A percentile compares a stretch with the other conserved stretches of the same genome.
These are phyloP conservation scores for Alcedo quadribrachys DNA, from an alignment of 2,797 vertebrate genomes.

Conservation along the genomic window DNA sequence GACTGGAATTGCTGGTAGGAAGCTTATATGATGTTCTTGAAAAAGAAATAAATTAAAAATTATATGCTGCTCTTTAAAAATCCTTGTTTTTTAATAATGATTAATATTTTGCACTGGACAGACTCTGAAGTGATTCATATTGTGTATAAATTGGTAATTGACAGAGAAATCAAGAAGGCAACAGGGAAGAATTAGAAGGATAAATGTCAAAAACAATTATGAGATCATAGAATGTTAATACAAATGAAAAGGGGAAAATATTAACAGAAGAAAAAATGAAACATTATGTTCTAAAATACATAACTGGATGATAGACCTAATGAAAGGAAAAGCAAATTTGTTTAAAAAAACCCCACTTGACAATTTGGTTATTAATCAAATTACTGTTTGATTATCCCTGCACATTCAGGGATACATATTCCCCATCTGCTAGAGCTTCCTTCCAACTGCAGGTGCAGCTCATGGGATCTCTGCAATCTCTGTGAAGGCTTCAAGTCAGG, in stretches of 20 bases:
- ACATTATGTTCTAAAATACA: conserved; percentile 22
- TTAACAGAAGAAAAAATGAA: conserved; percentile 6
- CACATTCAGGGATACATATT: background rate
- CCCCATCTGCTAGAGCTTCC: background rate
- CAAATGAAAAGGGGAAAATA: conserved; percentile 14
- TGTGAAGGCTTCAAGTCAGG: rapidly evolving
- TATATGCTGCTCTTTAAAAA: background rate
- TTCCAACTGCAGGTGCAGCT: background rate
- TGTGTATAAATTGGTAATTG: conserved; percentile 13
- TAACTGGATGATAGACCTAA: conserved; percentile 4
- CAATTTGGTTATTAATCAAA: background rate
- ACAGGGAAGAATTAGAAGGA: conserved; percentile 20
- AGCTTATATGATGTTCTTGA: background rate
- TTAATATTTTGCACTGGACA: conserved; percentile 1
- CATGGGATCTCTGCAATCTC: rapidly evolving
- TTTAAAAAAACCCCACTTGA: background rate
- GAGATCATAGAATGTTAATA: background rate
- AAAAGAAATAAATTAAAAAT: background rate
- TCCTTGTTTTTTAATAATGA: background rate
- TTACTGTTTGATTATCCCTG: background rate
- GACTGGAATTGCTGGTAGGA: background rate
- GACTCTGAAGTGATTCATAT: conserved; percentile 12
- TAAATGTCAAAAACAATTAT: conserved; percentile 34
- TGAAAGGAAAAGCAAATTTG: background rate
- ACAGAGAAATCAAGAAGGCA: conserved; percentile 37